Conservation (phyloP, 2,113 vertebrate species). For the Gnathonemus longibarbis region DNA sequence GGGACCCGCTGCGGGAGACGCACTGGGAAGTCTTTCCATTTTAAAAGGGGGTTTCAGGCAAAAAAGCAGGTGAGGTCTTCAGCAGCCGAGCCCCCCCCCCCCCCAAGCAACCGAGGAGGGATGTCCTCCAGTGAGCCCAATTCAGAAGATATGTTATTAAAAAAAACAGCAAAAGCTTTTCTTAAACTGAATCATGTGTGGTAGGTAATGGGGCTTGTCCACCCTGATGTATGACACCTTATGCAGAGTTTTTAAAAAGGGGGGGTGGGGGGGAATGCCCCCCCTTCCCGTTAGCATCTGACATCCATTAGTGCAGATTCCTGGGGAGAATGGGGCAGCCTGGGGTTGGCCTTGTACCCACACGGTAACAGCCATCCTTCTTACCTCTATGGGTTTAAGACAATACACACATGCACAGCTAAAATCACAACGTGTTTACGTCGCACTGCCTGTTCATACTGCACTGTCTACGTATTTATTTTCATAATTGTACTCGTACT, state of each 20-base stretch:
- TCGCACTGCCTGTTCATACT: not conserved
- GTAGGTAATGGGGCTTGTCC: constrained; percentile 38
- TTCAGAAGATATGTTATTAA: constrained; percentile 18
- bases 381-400: not conserved
- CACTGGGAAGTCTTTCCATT: constrained; percentile 40
- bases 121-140: not conserved
- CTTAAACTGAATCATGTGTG: constrained; percentile 29
- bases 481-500: not conserved
- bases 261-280: constrained; percentile 21
- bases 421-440: not conserved
- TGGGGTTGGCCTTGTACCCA: not conserved
- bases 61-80: not conserved
- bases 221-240: constrained; percentile 29
- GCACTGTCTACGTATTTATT: not conserved
- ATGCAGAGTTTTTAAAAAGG: not conserved
- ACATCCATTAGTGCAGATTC: constrained; percentile 12
- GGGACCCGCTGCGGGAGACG: constrained; percentile 28
- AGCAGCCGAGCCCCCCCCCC: not conserved
- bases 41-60: not conserved
- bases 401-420: not conserved
- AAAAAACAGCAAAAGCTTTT: constrained; percentile 23
- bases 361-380: not conserved
- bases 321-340: constrained; percentile 22
- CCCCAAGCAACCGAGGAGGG: not conserved
- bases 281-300: constrained; percentile 39